A percentile compares a stretch with the other conserved stretches of the same genome.
These are phyloP conservation scores for Cotesia chilonis DNA, from an alignment of 1,140 invertebrate species.

Conservation along the genomic window DNA sequence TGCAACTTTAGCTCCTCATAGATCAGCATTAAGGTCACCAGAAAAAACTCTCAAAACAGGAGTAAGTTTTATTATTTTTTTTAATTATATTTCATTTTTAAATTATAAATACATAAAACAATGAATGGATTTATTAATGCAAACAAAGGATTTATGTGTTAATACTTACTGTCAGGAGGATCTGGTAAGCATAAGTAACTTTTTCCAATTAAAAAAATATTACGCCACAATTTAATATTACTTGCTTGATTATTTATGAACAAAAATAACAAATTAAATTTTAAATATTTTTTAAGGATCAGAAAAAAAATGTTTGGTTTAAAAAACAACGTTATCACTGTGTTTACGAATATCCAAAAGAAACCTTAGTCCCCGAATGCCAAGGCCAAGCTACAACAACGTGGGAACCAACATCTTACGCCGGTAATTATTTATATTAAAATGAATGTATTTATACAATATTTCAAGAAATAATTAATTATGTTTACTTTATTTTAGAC, in stretches of 20 bases:
- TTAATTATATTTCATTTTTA: slow-evolving; percentile 1
- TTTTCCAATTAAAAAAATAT: too few relatives aligned
- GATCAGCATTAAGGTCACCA: slow-evolving; percentile 67
- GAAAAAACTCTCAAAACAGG: slow-evolving; percentile 63
- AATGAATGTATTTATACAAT: slow-evolving; percentile 14
- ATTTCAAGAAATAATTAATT: slow-evolving; percentile 10
- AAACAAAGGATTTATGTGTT: slow-evolving; percentile 38
- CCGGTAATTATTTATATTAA: slow-evolving; percentile 45
- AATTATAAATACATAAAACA: not conserved
- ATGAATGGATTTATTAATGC: slow-evolving; percentile 18
- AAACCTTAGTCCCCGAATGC: slow-evolving; percentile 59
- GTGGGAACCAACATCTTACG: slow-evolving; percentile 59
- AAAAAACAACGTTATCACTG: slow-evolving; percentile 84
- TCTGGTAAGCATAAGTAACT: slow-evolving; percentile 49
- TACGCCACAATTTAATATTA: too few relatives aligned
- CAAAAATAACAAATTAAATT: not conserved
- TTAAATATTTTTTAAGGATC: slow-evolving; percentile 57
- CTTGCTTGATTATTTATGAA: not conserved
- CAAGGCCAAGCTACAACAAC: slow-evolving; percentile 51
- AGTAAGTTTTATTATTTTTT: slow-evolving; percentile 47
- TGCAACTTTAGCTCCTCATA: slow-evolving; percentile 66
- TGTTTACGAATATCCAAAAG: slow-evolving; percentile 83
- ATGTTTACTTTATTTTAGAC: slow-evolving; percentile 45
- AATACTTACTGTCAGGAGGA: slow-evolving; percentile 58
- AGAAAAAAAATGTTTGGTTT: slow-evolving; percentile 76